Conservation (phyloP, 2,113 vertebrate genomes). For the Lagopus leucura region DNA sequence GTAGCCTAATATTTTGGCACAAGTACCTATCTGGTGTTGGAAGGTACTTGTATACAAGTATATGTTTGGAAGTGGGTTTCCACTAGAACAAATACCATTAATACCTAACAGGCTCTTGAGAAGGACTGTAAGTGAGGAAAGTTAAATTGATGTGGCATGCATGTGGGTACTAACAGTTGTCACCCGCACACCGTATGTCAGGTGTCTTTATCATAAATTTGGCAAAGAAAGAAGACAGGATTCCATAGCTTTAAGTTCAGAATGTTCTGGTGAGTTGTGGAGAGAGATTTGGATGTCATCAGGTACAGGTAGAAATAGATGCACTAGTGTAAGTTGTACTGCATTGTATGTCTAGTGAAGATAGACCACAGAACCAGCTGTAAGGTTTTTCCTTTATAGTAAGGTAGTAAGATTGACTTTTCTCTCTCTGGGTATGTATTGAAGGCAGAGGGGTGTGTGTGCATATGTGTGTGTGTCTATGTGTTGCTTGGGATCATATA, state of each 20-base stretch:
- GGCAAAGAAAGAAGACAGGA: not conserved
- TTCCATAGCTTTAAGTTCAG: not conserved
- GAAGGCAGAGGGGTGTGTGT: too few relatives aligned
- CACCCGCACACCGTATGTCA: not conserved
- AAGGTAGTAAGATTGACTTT: not conserved
- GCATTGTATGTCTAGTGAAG: not conserved
- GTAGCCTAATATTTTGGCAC: not conserved
- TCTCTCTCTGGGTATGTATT: too few relatives aligned
- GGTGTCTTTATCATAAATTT: not conserved
- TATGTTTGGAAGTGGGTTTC: not conserved
- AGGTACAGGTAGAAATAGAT: not conserved
- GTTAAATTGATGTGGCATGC: not conserved
- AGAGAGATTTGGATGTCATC: not conserved
- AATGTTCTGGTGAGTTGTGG: not conserved
- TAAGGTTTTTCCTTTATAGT: not conserved
- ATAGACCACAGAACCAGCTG: not conserved
- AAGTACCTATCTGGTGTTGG: not conserved
- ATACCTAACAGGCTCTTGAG: not conserved
- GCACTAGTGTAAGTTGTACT: not conserved
- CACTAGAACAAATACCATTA: not conserved
- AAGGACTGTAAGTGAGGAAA: not conserved
- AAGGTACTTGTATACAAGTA: not conserved
- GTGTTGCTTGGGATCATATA: not conserved
- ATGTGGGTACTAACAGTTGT: fast-evolving
- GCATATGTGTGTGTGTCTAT: not conserved